Evolutionary conservation across 2,888 invertebrate genomes (phyloP), one percentile per base, ranked within the genome.

Genomic region (Ectemnius cavifrons): DNA sequence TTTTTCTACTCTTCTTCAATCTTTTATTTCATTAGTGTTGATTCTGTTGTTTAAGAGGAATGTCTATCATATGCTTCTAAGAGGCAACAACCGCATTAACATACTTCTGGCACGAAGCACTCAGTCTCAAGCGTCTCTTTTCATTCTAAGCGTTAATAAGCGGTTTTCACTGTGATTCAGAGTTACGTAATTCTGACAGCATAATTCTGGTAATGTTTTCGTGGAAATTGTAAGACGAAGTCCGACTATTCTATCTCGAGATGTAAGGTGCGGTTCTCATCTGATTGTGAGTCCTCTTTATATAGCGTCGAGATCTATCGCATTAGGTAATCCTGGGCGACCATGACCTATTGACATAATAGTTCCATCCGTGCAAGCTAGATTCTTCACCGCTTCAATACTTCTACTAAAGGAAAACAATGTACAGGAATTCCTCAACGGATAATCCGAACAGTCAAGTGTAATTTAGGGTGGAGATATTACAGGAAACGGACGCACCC

Each of bases 141-240:
- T 52, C 52, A 52, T 52, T 52, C 52, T 4, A 16, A 52, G 52
- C 16, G 52, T 52, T 52, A 52, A 52, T 52, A 52, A 52, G 16
- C 6, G 52, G 16, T 52, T 52, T 52, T 52, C 16, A 52, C 52
- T 16, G 52, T 2, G 52, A 52, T 52, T 14, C 52, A 52, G 6
- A 52, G 52, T 52, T 52, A 52, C 52, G 52, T 16, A 52, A 52
- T 5, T 2, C 6, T 14, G 52, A 16, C 52, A 6, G 52, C 16
- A 14, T 52, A 52, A 52, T n/a, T 52, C 6, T 16, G 16, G 52
- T 5, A 14, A 16, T 14, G n/a, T 52, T 52, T 16, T 52, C 14
- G 11, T 52, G 0, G 16, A 52, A 52, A 16, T 2, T 16, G 4
- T 52, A n/a, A 52, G 52, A 52, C n/a, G 52, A 14, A 52, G 37